Base-by-base conservation (phyloP, 1,140 invertebrate species). In the Drosophila insularis region DNA sequence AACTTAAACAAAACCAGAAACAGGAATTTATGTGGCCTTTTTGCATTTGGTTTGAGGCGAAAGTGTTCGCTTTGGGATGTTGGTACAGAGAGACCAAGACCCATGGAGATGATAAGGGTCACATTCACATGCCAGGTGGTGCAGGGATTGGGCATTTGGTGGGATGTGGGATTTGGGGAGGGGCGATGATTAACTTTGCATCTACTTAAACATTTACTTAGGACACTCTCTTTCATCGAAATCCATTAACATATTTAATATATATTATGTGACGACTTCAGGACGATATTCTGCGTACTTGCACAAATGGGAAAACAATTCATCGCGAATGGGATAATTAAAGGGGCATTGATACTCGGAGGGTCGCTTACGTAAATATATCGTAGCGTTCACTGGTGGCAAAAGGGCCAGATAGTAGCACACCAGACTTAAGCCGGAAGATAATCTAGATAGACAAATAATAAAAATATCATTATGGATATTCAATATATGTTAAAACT, bases 41-140 rank as follows among this genome's bases (percentile, higher is more conserved):
- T 61, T 63, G 74, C 78, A 78, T 81, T 82, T 76, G 79, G 79
- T 86, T 56, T 19, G 66, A 79, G 81, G 81, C 81, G 71, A 87
- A 86, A 86, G 74, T 85, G 65, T 86, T 69, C 65, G 78, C 75
- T 84, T 56, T 76, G 81, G 81, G 68, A 78, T 81, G 65, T 50
- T 75, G 70, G 21, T 58, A 61, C 46, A 59, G 39, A 35, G 63
- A 58, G 63, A 63, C 31, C 7, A 14, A 23, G 37, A 55, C 58
- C 59, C 65, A 66, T 37, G 17, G 58, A 77, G 74, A 70, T 77
- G 74, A 77, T 69, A 70, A 77, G 74, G 74, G 74, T 77, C 74
- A 56, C 73, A 70, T 76, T 77, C 74, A 56, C 66, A 70, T 76
- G 73, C 60, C 72, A 75, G 67, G 65, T 70, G 60, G 37, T 54